These are phyloP conservation scores for Sarcophaga variegata DNA, from an alignment of 2,888 invertebrate species.

Conservation along the genomic window DNA sequence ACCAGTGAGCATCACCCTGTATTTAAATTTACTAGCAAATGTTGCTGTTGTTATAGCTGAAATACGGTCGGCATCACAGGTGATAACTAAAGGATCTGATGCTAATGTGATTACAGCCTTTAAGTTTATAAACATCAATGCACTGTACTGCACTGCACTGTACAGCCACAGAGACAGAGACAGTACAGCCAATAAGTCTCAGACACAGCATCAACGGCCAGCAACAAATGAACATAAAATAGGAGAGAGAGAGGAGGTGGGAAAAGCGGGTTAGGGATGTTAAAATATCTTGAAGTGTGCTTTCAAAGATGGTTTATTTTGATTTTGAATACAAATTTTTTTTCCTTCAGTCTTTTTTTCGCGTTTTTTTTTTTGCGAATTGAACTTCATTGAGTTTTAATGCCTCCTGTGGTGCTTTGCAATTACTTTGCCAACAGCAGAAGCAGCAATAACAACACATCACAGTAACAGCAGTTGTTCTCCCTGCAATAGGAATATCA, in stretches of 20 bases:
- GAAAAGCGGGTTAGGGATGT: not conserved
- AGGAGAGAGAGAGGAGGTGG: not conserved
- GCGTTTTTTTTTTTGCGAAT: conserved; percentile 27
- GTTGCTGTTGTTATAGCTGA: conserved; percentile 37
- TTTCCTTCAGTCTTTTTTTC: conserved; percentile 48
- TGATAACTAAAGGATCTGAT: conserved; percentile 80
- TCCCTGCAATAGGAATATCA: not conserved
- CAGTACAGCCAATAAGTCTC: conserved; percentile 64
- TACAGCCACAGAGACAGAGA: conserved; percentile 70
- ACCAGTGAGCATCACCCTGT: not conserved
- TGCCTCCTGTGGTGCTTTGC: conserved; percentile 63
- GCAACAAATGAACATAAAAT: not conserved
- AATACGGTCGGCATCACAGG: conserved; percentile 77
- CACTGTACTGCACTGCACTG: conserved; percentile 51
- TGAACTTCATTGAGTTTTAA: conserved; percentile 53
- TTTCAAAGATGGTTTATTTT: conserved; percentile 70
- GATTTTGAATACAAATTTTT: conserved; percentile 33
- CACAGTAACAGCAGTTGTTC: not conserved
- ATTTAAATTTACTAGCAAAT: not conserved
- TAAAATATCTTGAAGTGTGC: conserved; percentile 76
- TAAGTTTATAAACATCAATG: conserved; percentile 81
- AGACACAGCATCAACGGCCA: not conserved
- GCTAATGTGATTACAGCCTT: conserved; percentile 82
- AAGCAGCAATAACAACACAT: conserved; percentile 38
- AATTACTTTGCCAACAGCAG: conserved; percentile 70